phyloP scores from a whole-genome alignment of 1,140 invertebrate genomes.

The Ips typographus region DNA sequence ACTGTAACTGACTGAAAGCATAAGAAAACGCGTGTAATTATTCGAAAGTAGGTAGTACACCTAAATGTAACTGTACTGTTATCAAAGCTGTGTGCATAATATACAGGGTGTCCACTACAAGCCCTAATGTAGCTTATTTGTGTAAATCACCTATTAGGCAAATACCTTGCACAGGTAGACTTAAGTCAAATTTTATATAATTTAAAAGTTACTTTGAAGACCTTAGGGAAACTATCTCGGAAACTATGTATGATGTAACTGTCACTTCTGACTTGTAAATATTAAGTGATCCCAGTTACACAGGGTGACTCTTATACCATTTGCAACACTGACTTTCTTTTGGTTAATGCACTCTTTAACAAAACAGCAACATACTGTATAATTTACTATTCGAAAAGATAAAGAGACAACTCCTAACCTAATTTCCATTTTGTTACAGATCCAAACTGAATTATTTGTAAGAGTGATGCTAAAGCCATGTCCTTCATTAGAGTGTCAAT shows the following conservation, averaged over 20 bases:
- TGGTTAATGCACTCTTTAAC: too few species aligned
- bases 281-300: neutral
- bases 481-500: too few species aligned
- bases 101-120: neutral
- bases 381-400: neutral
- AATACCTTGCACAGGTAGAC: too few species aligned
- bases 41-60: conserved; percentile 10
- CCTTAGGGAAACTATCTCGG: too few species aligned
- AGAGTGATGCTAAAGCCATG: too few species aligned
- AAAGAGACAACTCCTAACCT: neutral
- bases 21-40: conserved; percentile 4
- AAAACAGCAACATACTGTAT: neutral
- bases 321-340: neutral
- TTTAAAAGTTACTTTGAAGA: too few species aligned
- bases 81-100: neutral
- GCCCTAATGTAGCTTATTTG: too few species aligned
- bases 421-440: conserved; percentile 11
- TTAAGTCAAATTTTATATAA: too few species aligned
- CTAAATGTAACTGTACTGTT: neutral
- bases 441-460: neutral
- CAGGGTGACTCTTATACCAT: neutral
- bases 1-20: neutral
- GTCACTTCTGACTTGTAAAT: neutral
- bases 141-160: neutral
- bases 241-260: neutral